phyloP scores from a whole-genome alignment of 2,113 vertebrate genomes.

The Syngnathus scovelli region DNA sequence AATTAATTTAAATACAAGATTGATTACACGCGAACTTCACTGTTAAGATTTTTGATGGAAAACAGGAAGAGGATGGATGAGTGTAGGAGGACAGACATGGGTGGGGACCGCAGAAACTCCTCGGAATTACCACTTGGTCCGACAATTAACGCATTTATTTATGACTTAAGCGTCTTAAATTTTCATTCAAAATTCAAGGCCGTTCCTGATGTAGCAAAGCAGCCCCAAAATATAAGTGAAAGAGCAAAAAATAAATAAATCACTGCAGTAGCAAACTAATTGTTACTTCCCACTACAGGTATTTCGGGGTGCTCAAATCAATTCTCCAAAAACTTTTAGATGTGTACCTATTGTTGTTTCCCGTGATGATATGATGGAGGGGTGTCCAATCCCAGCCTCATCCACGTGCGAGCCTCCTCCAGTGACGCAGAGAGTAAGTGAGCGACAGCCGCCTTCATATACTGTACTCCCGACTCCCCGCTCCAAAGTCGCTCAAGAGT shows the following conservation, averaged over 20 bases:
- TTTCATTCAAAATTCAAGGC: no score
- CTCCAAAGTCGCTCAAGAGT: background rate
- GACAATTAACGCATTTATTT: background rate
- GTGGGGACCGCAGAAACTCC: constrained; percentile 8
- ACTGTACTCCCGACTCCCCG: constrained; percentile 20
- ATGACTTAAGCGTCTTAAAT: background rate
- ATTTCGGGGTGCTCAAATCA: background rate
- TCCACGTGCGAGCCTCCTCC: constrained; percentile 6
- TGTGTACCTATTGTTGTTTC: background rate
- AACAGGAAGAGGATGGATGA: background rate
- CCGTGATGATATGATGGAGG: background rate
- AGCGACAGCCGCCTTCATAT: constrained; percentile 55
- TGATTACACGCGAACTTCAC: background rate
- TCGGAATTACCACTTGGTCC: constrained; percentile 16
- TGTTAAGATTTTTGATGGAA: background rate
- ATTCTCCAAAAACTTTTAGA: background rate
- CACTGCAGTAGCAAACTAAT: no score
- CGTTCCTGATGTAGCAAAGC: no score
- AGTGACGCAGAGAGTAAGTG: constrained; percentile 57
- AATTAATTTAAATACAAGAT: background rate
- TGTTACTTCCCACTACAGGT: background rate
- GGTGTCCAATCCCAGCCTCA: constrained; percentile 1
- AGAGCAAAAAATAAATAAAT: no score
- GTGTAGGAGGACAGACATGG: background rate
- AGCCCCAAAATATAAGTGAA: background rate